Evolutionary conservation across 2,888 invertebrate species (phyloP), one percentile per base, ranked within the genome.

Genomic region (Chymomyza caudatula): DNA sequence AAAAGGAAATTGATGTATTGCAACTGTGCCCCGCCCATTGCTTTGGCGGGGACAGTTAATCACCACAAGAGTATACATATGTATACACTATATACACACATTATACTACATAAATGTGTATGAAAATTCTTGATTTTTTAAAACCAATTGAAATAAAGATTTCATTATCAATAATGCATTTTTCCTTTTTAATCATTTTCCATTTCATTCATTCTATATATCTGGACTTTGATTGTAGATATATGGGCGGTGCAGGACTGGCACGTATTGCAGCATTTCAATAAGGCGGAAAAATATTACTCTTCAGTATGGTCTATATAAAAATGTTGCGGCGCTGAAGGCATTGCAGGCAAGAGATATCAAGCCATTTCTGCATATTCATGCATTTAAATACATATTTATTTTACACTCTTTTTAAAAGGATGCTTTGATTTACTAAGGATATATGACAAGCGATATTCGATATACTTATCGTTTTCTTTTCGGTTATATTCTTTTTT

Each of bases 121-220:
- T 17, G n/a, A n/a, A n/a, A 51, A 49, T 49, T 0, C 25, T 23
- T 67, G 67, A 65, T 64, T 59, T 47, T 71, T 68, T 75, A 71
- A 73, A 77, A 69, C 73, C 71, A 76, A 73, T 80, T 73, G 73
- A 70, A 70, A 73, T 67, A 65, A 44, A 66, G 71, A 83, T 80
- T 76, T 81, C 71, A 80, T 83, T 83, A 73, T 70, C 78, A 74
- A 69, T 37, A 37, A 37, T 11, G 2, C 29, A 37, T 25, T 23
- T 25, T 4, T 25, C 1, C 6, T 25, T 25, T 5, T 6, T 25
- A 37, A 4, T 37, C 8, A 37, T 11, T 37, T 29, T 37, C 11
- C 11, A 37, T 37, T 37, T 37, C 11, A 37, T 2, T 11, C 29
- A 37, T n/a, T n/a, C n/a, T n/a, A n/a, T n/a, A n/a, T n/a, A n/a